Base-by-base conservation (phyloP, 2,797 vertebrate species). In the Lagocephalus sceleratus region DNA sequence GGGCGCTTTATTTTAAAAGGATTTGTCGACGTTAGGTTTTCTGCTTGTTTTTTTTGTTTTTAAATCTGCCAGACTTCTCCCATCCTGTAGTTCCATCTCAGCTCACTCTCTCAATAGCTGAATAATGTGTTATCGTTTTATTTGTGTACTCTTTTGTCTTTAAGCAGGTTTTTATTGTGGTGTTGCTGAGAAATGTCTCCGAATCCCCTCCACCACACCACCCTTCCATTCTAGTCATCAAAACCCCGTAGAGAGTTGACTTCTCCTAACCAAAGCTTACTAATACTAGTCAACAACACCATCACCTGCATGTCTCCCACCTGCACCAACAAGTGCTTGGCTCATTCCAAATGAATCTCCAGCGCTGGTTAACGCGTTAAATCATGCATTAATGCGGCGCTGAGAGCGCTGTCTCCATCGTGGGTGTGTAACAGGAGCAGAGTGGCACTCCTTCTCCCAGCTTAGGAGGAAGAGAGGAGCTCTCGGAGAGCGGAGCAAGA, bases 111-210 rank as follows among this genome's bases (percentile, higher is more conserved):
- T 58, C 6, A 70, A 64, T 58, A 55, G 47, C 32, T 71, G 25
- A 62, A 72, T 71, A 60, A 60, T 81, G 57, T 76, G 4, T 70
- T 51, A 50, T 56, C 15, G 60, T 69, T 75, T 71, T 74, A 53
- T 79, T 71, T 25, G 57, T 85, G 66, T 53, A 55, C 48, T 77
- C 61, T 78, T 79, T 81, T 76, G 75, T 83, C 81, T 94, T 94
- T 94, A 89, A 97, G 94, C 95, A 98, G 97, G 95, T 96, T 93
- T 42, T 76, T 89, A 92, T 69, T 82, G 65, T 66, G 54, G 21
- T 62, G 66, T 76, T 75, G 76, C 82, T 58, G 77, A 77, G 75
- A 85, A 76, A 79, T 67, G 10, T 58, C 63, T 75, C 50, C 45
- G 83, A 86, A 85, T 73, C 83, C 85, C 79, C 54, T 78, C 78